Conservation (phyloP, 2,113 vertebrate genomes). For the Myrmophylax atrothorax region DNA sequence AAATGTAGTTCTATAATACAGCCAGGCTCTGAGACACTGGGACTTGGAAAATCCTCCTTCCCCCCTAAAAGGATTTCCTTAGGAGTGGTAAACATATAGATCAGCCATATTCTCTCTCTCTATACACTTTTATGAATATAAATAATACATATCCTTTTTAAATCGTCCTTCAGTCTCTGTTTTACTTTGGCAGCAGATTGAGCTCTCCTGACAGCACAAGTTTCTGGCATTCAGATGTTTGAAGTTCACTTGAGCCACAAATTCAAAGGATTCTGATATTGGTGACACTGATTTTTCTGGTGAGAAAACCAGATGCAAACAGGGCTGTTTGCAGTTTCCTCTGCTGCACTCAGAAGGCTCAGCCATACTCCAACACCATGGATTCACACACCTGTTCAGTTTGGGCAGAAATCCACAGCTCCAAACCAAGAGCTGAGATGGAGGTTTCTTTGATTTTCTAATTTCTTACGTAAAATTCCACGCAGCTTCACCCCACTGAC, state of each 20-base stretch:
- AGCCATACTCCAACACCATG: fast-evolving
- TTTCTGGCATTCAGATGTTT: neutral
- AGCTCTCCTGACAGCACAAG: neutral
- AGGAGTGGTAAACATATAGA: neutral
- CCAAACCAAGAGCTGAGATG: neutral
- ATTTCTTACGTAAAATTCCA: neutral
- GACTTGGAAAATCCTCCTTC: neutral
- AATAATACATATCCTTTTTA: neutral
- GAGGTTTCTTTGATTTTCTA: neutral
- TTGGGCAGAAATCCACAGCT: neutral
- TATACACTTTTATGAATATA: fast-evolving
- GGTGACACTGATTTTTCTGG: neutral
- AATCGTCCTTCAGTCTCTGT: neutral
- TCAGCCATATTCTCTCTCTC: neutral
- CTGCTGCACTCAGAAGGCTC: neutral
- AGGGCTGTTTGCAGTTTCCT: neutral
- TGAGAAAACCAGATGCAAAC: neutral
- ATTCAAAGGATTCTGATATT: neutral
- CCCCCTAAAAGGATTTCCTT: neutral
- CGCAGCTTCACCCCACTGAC: neutral
- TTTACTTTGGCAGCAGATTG: neutral
- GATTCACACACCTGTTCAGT: neutral
- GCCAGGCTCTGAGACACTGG: neutral
- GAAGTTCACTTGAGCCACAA: fast-evolving
- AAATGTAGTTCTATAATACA: neutral